Evolutionary conservation across 2,888 invertebrate genomes (phyloP).

Genomic region (Aromia moschata): DNA sequence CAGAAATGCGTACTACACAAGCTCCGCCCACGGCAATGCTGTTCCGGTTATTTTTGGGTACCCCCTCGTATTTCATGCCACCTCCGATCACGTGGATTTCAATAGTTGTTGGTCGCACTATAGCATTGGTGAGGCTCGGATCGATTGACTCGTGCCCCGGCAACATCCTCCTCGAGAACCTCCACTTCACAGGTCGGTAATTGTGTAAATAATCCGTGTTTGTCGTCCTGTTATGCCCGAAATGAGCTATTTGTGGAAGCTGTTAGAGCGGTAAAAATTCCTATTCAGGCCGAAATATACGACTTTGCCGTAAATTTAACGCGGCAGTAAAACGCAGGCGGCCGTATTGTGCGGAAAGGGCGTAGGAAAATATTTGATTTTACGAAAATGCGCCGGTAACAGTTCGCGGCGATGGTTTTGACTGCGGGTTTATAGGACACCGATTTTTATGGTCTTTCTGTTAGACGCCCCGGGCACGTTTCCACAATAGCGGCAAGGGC

Average conservation of each 20-base stretch:
- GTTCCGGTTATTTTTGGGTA: too few relatives aligned
- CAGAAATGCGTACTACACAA: too few relatives aligned
- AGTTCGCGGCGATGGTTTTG: neutral
- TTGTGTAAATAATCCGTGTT: constrained; percentile 29
- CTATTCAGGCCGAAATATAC: constrained; percentile 23
- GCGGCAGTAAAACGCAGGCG: constrained; percentile 9
- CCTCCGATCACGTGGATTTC: too few relatives aligned
- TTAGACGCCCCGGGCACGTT: neutral
- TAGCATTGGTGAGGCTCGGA: neutral
- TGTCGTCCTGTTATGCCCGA: constrained; percentile 32
- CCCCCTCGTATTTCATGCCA: too few relatives aligned
- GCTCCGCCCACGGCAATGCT: too few relatives aligned
- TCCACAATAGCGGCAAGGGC: too few relatives aligned
- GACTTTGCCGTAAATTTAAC: constrained; percentile 21
- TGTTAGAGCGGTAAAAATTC: constrained; percentile 19
- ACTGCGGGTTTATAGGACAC: neutral
- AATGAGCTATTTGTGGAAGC: constrained; percentile 26
- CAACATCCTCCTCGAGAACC: constrained; percentile 1
- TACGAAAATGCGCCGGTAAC: constrained; percentile 20
- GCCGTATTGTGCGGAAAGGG: constrained; percentile 15
- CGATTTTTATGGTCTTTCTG: neutral
- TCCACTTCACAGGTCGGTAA: constrained; percentile 19
- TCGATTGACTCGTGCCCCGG: constrained; percentile 14
- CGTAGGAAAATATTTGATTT: constrained; percentile 9
- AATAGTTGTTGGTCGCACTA: too few relatives aligned